Evolutionary conservation across 2,113 vertebrate genomes (phyloP).

Genomic region (Boulengeromyrus knoepffleri): DNA sequence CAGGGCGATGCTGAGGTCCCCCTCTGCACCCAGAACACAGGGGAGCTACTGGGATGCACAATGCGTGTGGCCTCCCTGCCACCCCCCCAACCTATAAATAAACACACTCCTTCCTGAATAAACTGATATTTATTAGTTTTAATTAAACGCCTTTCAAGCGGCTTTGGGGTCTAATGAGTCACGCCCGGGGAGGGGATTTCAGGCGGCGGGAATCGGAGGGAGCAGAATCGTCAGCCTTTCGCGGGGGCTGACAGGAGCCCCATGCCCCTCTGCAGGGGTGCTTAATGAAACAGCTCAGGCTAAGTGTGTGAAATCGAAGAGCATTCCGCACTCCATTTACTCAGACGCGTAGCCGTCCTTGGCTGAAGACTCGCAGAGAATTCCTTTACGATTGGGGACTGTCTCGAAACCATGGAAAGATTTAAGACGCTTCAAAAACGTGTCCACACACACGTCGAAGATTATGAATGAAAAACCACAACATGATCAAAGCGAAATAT

Average conservation of each 20-base stretch:
- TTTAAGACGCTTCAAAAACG: not conserved
- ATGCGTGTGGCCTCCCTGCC: not conserved
- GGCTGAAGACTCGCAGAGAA: not conserved
- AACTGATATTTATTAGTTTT: conserved; percentile 24
- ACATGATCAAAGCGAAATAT: not conserved
- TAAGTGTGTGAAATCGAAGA: not conserved
- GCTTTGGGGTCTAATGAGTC: not conserved
- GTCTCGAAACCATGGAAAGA: not conserved
- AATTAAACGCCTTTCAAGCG: conserved; percentile 17
- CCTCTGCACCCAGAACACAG: not conserved
- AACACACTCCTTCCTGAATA: conserved; percentile 11
- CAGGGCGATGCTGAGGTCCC: not conserved
- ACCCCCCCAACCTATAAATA: conserved; percentile 20
- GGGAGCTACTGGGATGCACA: not conserved
- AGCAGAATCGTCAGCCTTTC: not conserved
- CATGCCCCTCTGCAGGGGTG: not conserved
- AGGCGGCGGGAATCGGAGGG: not conserved
- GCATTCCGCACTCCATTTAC: not conserved
- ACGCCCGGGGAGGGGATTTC: not conserved
- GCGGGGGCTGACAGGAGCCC: not conserved
- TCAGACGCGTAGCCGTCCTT: not conserved
- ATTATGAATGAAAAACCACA: not conserved
- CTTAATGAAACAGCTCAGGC: not conserved
- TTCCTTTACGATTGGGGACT: not conserved
- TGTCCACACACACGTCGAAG: not conserved